phyloP scores from a whole-genome alignment of 2,113 vertebrate genomes.

The Upupa epops region DNA sequence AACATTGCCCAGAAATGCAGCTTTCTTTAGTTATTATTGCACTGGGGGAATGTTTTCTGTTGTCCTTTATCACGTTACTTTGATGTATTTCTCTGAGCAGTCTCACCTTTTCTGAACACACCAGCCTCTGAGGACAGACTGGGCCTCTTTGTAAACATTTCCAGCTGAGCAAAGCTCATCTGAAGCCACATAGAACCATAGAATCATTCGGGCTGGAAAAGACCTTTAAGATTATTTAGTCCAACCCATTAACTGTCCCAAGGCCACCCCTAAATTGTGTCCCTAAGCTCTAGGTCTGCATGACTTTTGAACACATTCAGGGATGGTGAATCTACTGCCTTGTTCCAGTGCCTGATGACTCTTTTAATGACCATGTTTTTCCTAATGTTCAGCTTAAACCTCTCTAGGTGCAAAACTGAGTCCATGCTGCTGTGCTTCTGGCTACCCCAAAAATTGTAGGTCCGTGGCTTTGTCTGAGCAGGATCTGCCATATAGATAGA shows the following conservation, averaged over 20 bases:
- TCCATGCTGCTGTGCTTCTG: neutral
- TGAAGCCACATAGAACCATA: neutral
- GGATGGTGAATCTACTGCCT: no score
- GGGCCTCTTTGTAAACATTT: neutral
- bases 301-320: no score
- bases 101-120: neutral
- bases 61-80: neutral
- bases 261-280: no score
- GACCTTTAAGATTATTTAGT: no score
- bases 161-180: neutral
- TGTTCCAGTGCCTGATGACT: no score
- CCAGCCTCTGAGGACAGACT: neutral
- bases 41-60: neutral
- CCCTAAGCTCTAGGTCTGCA: no score
- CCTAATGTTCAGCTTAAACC: no score
- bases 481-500: neutral
- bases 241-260: no score
- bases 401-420: no score
- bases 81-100: neutral
- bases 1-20: rapidly evolving
- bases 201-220: no score
- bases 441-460: neutral
- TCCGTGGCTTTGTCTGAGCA: neutral
- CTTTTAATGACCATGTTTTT: no score
- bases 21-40: neutral